phyloP scores from a whole-genome alignment of 2,113 vertebrate species.

The Poecile atricapillus region DNA sequence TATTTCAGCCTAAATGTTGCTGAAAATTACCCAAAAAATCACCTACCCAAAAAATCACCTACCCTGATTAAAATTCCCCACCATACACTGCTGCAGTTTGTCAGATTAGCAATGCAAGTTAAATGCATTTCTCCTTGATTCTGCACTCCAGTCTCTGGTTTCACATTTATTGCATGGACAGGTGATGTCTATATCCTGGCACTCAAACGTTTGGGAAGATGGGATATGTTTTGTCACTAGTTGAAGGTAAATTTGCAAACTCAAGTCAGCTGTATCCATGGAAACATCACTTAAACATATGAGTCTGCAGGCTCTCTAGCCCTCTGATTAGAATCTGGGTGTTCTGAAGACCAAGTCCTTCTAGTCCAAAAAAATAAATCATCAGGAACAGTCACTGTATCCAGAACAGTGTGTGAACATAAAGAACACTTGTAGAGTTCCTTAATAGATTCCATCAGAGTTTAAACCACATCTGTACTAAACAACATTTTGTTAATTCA shows the following conservation, averaged over 20 bases:
- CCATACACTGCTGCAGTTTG: background rate
- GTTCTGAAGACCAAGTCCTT: background rate
- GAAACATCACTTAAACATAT: constrained; percentile 13
- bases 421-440: background rate
- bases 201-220: background rate
- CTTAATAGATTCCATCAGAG: background rate
- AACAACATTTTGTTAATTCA: background rate
- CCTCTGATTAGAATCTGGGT: background rate
- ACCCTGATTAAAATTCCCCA: background rate
- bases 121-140: background rate
- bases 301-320: background rate
- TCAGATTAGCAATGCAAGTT: background rate
- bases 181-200: background rate
- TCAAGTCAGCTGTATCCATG: constrained; percentile 17
- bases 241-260: constrained; percentile 11
- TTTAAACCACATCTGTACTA: background rate
- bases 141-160: background rate
- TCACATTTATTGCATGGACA: background rate
- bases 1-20: background rate
- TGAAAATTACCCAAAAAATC: background rate
- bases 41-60: background rate
- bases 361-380: background rate
- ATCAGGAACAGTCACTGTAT: background rate
- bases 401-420: background rate
- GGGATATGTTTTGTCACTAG: background rate